Base-by-base conservation (phyloP, 2,888 invertebrate genomes). In the Brassicogethes aeneus region DNA sequence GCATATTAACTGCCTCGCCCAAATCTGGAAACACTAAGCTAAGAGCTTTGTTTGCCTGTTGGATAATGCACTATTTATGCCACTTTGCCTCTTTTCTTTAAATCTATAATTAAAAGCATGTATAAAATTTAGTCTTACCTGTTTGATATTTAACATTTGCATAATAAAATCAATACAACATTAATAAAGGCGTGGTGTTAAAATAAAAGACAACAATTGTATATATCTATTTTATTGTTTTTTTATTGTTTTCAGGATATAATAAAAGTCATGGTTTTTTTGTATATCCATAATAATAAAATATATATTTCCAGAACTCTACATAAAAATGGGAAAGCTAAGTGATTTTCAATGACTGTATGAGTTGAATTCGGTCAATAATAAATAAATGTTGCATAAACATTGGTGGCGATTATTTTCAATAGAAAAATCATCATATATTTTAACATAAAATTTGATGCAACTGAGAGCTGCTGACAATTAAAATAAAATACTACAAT, bases 291-390 rank as follows among this genome's bases (percentile, higher is more conserved):
- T 57, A 57, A 56, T 62, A 62, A 57, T 62, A 62, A 62, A 62
- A 62, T 62, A 62, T 62, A 62, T 61, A 57, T 59, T 56, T 60
- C 53, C 56, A 56, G 56, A 56, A 59, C 54, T 56, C 55, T 60
- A 57, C 59, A 60, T 54, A 59, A 57, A 58, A 59, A 49, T 56
- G 54, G 53, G 56, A 57, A 57, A 55, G 52, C 55, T 51, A 53
- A 52, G 53, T 52, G 53, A 23, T 23, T n/a, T 50, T 51, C 42
- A 52, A 52, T 52, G 48, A 47, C 52, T 50, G 48, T 52, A 48
- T 48, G 45, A 7, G n/a, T n/a, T n/a, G n/a, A n/a, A n/a, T n/a
- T n/a, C n/a, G n/a, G n/a, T n/a, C n/a, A n/a, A n/a, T n/a, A n/a
- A n/a, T n/a, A n/a, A n/a, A n/a, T n/a, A n/a, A n/a, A 38, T 41